Evolutionary conservation across 2,113 vertebrate species (phyloP).

Genomic region (Proteles cristata): DNA sequence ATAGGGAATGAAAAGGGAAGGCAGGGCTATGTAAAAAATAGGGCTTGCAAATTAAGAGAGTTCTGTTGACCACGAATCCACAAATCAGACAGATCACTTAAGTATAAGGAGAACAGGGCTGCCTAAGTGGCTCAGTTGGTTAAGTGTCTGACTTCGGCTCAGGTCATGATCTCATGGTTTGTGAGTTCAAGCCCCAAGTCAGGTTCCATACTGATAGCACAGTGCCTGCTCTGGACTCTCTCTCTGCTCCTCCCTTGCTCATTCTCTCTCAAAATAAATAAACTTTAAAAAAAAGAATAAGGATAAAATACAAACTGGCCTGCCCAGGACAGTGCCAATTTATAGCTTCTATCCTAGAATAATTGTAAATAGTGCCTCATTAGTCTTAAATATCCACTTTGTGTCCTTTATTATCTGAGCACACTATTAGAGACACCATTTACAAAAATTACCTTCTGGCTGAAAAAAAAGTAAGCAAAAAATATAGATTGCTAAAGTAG

Average conservation of each 20-base stretch:
- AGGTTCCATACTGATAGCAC: no score
- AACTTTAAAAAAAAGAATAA: background rate
- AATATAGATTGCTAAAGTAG: slow-evolving; percentile 19
- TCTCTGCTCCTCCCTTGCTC: no score
- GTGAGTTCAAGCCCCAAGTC: no score
- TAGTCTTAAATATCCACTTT: background rate
- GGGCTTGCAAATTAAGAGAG: background rate
- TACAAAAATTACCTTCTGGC: slow-evolving; percentile 9
- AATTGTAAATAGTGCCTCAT: background rate
- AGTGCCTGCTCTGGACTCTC: no score
- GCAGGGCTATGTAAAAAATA: background rate
- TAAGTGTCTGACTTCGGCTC: no score
- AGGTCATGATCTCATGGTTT: no score
- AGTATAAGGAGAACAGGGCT: background rate
- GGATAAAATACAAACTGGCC: background rate
- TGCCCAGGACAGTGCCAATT: background rate
- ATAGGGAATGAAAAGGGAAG: background rate
- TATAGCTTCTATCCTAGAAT: background rate
- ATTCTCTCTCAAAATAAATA: no score
- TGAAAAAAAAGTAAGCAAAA: background rate
- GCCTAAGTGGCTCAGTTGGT: no score
- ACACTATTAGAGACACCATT: background rate
- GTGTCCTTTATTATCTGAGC: background rate
- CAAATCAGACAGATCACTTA: slow-evolving; percentile 17
- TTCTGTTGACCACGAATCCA: background rate